Evolutionary conservation across 2,888 invertebrate genomes (phyloP).

Genomic region (Amphimallon solstitiale): DNA sequence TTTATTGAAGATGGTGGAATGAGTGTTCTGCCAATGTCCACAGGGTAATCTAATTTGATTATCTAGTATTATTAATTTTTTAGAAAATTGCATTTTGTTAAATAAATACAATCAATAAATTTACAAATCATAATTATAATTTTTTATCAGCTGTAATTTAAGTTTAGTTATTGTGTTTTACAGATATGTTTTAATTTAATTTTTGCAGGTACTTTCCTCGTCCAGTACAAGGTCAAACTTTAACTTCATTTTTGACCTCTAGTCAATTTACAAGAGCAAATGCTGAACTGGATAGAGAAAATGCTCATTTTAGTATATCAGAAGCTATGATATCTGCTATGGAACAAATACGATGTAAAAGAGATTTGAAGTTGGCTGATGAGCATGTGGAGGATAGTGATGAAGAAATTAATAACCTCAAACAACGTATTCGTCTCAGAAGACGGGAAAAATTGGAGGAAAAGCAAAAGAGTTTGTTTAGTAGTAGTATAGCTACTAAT

Average conservation of each 20-base stretch:
- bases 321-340: slow-evolving; percentile 87
- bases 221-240: slow-evolving; percentile 75
- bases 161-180: too few species aligned
- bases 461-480: slow-evolving; percentile 53
- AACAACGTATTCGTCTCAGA: slow-evolving; percentile 71
- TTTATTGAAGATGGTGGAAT: slow-evolving; percentile 71
- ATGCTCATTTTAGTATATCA: slow-evolving; percentile 86
- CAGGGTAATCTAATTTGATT: slow-evolving; percentile 58
- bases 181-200: neutral
- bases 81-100: too few species aligned
- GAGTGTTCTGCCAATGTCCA: slow-evolving; percentile 69
- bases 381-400: slow-evolving; percentile 70
- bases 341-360: slow-evolving; percentile 76
- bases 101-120: too few species aligned
- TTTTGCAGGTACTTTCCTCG: slow-evolving; percentile 65
- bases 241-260: slow-evolving; percentile 77
- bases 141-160: too few species aligned
- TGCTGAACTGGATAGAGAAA: slow-evolving; percentile 84
- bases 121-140: too few species aligned
- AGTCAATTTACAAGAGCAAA: slow-evolving; percentile 76
- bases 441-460: slow-evolving; percentile 67
- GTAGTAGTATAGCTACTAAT: slow-evolving; percentile 55
- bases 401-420: slow-evolving; percentile 73
- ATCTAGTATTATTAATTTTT: too few species aligned
- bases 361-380: slow-evolving; percentile 63